These are phyloP conservation scores for Neoscelio sp. DNA, from an alignment of 2,888 invertebrate genomes.

Conservation along the genomic window DNA sequence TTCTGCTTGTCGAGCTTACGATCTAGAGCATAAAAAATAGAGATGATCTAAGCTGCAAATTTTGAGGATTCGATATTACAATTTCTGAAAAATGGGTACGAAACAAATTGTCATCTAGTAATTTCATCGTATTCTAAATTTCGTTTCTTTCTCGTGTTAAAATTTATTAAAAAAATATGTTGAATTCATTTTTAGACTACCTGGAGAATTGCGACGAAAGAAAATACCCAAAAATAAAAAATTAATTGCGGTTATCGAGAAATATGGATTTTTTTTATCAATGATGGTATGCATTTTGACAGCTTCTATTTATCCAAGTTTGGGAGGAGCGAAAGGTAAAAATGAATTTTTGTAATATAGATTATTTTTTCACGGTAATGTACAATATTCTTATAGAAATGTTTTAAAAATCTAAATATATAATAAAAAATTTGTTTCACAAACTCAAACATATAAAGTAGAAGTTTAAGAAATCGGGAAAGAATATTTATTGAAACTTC, in stretches of 20 bases:
- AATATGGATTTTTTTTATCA: constrained; percentile 78
- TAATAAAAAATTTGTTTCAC: constrained; percentile 1
- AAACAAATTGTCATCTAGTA: constrained; percentile 23
- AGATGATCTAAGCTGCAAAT: constrained; percentile 23
- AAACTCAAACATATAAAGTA: too few relatives aligned
- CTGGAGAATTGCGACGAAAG: too few relatives aligned
- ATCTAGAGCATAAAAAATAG: constrained; percentile 45
- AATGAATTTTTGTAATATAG: too few relatives aligned
- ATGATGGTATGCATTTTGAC: constrained; percentile 79
- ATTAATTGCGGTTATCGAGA: constrained; percentile 69
- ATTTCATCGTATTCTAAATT: constrained; percentile 19
- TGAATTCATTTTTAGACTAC: too few relatives aligned
- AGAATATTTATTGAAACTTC: too few relatives aligned
- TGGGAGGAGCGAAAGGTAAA: constrained; percentile 78
- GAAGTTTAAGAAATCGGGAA: too few relatives aligned
- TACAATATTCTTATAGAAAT: too few relatives aligned
- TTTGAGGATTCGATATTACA: constrained; percentile 28
- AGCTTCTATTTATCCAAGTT: constrained; percentile 77
- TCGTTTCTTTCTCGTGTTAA: too few relatives aligned
- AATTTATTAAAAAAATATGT: too few relatives aligned
- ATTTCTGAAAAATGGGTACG: constrained; percentile 47
- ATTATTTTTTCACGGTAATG: too few relatives aligned
- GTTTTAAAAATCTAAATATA: constrained; percentile 2
- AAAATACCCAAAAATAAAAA: constrained; percentile 68
- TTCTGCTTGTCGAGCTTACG: constrained; percentile 47